Evolutionary conservation across 1,140 invertebrate species (phyloP), one percentile per base, ranked within the genome.

Genomic region (Drosophila serrata): DNA sequence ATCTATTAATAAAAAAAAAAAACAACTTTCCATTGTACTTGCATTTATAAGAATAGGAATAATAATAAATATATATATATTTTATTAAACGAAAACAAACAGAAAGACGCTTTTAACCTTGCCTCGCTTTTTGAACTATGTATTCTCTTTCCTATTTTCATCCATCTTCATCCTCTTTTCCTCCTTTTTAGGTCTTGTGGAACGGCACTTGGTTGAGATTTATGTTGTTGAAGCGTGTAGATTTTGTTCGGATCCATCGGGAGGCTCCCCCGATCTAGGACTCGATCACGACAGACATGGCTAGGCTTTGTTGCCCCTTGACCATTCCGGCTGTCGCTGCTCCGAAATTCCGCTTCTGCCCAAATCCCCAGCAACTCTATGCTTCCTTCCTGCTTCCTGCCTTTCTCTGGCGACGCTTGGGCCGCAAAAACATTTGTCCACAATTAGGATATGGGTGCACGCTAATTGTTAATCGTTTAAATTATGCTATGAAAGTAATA

Each of bases 401-500:
- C 43, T 58, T 39, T 27, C 19, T 33, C 9, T 24, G 65, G 61
- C 46, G 24, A 45, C 33, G 48, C 49, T 31, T 42, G 58, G 55
- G 55, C 45, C 58, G 40, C 64, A 57, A 45, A 55, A 70, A 70
- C 64, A 72, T 65, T 45, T 73, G 37, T 57, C 40, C 75, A 64
- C 73, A 76, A 75, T 78, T 77, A 53, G 75, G 63, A 76, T 67
- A 24, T 55, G 42, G 72, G 51, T 75, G 70, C 74, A 64, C 55
- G 42, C 59, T 79, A 79, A 79, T 77, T 73, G 79, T 76, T 76
- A 70, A 76, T 63, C 53, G 43, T 78, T 67, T 73, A 79, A 88
- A 82, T 84, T 82, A 87, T 76, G 80, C 84, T 88, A 88, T 64
- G 63, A 82, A 88, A 87, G 70, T 73, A 84, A 80, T 84, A 88